A percentile compares a stretch with the other conserved stretches of the same genome.
Conservation (phyloP, 2,888 invertebrate species). For the Platerodrilus igneus region DNA sequence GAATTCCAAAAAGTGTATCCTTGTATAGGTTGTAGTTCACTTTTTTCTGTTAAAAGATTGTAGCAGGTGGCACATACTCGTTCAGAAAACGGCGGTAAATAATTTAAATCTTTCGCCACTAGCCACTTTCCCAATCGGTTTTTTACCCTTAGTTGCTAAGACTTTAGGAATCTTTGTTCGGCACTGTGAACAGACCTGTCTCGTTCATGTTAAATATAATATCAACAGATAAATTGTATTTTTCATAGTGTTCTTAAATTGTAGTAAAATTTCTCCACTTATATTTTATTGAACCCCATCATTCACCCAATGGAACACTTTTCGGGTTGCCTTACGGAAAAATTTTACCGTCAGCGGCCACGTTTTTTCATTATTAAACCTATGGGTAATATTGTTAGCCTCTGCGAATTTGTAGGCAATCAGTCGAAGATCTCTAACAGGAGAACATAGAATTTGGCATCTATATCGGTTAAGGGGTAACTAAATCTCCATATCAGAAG, state of each 20-base stretch:
- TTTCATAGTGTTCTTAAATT: neutral
- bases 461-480: conserved; percentile 1
- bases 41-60: too few relatives aligned
- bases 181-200: conserved; percentile 3
- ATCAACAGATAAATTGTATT: neutral
- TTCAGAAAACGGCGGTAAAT: too few relatives aligned
- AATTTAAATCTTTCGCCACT: conserved; percentile 2
- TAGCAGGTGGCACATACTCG: too few relatives aligned
- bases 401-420: conserved; percentile 1
- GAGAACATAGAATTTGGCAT: conserved; percentile 2
- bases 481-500: neutral
- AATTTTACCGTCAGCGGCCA: neutral
- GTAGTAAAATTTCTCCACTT: conserved; percentile 2
- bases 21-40: too few relatives aligned
- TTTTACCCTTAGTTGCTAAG: too few relatives aligned
- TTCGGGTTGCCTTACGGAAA: conserved; percentile 1
- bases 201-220: conserved; percentile 3
- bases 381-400: conserved; percentile 1
- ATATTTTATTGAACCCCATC: conserved; percentile 3
- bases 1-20: neutral
- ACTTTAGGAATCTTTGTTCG: too few relatives aligned
- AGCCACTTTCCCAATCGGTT: neutral
- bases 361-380: neutral
- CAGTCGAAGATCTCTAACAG: neutral
- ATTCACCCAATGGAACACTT: neutral